A percentile compares a stretch with the other conserved stretches of the same genome.
These are phyloP conservation scores for Harpalus rufipes DNA, from an alignment of 2,888 invertebrate genomes.

Conservation along the genomic window DNA sequence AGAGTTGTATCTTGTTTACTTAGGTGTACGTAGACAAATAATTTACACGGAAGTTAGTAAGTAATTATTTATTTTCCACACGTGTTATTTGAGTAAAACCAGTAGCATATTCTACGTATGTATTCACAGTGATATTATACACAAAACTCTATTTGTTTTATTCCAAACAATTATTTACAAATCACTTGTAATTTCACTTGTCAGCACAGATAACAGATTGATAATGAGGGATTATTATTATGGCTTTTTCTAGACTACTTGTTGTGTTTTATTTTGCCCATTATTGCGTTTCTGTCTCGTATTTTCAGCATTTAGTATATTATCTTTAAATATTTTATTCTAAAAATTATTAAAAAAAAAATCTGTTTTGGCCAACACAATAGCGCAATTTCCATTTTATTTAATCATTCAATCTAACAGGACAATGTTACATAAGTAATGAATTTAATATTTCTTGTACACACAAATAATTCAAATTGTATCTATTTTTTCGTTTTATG, in stretches of 20 bases:
- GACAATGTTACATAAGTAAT: no score
- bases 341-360: no score
- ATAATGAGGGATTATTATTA: conserved; percentile 55
- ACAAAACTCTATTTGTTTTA: conserved; percentile 74
- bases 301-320: conserved; percentile 3
- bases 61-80: conserved; percentile 62
- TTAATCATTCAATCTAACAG: no score
- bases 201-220: conserved; percentile 73
- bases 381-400: no score
- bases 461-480: no score
- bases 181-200: conserved; percentile 76
- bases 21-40: conserved; percentile 52
- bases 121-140: conserved; percentile 62
- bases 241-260: conserved; percentile 37
- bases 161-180: conserved; percentile 77
- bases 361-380: no score
- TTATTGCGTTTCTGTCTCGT: background rate
- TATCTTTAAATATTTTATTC: background rate
- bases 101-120: conserved; percentile 58
- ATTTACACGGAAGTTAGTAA: conserved; percentile 24
- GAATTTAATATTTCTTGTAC: no score
- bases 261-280: background rate
- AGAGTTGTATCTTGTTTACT: conserved; percentile 56
- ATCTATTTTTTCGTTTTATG: no score
- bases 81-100: conserved; percentile 62